Conservation (phyloP, 2,888 invertebrate genomes). For the Lasioglossum figueresi region DNA sequence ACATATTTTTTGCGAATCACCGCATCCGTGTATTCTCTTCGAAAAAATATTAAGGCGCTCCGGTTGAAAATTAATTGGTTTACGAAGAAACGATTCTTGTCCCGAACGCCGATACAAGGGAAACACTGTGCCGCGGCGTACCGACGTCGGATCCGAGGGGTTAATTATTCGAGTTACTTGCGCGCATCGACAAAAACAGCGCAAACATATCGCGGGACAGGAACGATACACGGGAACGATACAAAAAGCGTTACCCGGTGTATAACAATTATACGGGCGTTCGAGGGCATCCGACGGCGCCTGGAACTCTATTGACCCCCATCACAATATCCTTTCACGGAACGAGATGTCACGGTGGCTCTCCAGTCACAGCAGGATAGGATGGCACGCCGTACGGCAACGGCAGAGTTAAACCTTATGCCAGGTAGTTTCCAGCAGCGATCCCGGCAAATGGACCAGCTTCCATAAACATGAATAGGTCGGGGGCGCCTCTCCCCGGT, state of each 20-base stretch:
- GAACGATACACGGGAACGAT: not conserved
- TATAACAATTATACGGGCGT: conserved; percentile 26
- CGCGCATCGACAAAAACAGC: too few species aligned
- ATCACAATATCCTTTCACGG: conserved; percentile 22
- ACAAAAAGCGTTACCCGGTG: not conserved
- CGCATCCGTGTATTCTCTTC: too few species aligned
- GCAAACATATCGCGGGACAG: not conserved
- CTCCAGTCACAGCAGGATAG: conserved; percentile 21
- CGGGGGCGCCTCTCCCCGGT: conserved; percentile 59
- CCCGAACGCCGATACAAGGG: too few species aligned
- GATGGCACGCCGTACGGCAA: conserved; percentile 20
- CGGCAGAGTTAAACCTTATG: conserved; percentile 65
- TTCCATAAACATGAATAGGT: conserved; percentile 77
- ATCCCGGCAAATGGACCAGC: conserved; percentile 74
- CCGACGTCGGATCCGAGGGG: too few species aligned
- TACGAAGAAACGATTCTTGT: too few species aligned
- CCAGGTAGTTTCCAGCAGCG: conserved; percentile 70
- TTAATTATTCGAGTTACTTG: not conserved
- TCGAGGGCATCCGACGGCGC: not conserved
- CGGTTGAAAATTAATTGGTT: too few species aligned
- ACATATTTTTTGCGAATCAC: too few species aligned
- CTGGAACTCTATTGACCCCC: conserved; percentile 13
- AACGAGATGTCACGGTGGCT: conserved; percentile 52
- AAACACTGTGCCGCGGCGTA: too few species aligned
- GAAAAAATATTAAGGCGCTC: too few species aligned